These are phyloP conservation scores for Yoshiicerus persimilis DNA, from an alignment of 1,140 invertebrate genomes.

Conservation along the genomic window DNA sequence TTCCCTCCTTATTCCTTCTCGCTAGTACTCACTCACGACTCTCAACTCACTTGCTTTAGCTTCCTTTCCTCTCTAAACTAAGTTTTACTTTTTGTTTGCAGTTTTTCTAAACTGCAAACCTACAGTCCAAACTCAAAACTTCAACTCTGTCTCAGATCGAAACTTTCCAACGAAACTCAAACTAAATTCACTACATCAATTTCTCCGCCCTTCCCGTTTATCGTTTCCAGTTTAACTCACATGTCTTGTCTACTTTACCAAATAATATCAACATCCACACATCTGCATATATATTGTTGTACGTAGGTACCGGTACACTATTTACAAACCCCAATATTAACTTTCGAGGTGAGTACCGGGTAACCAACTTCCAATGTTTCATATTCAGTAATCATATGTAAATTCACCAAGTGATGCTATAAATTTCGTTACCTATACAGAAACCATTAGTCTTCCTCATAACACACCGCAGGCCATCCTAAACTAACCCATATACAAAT, in stretches of 20 bases:
- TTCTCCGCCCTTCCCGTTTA: background rate
- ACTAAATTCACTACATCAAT: constrained; percentile 7
- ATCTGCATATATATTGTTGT: background rate
- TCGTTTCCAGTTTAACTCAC: background rate
- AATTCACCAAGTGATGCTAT: no score
- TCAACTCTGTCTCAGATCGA: background rate
- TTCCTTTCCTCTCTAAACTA: background rate
- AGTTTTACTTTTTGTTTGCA: background rate
- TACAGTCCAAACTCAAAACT: background rate
- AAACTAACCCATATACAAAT: no score
- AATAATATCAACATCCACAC: background rate
- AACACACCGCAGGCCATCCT: no score
- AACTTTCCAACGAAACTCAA: background rate
- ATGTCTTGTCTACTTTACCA: background rate
- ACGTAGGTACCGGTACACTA: background rate
- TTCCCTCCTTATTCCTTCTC: no score
- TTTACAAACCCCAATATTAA: background rate
- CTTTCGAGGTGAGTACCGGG: background rate
- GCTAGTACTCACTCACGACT: no score
- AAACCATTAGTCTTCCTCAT: no score
- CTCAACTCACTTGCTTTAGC: background rate
- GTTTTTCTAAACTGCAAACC: background rate
- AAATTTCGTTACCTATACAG: no score
- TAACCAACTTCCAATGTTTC: no score
- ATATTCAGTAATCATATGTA: no score